These are phyloP conservation scores for Oscheius sp. DNA, from an alignment of 2,888 invertebrate species.

Conservation along the genomic window DNA sequence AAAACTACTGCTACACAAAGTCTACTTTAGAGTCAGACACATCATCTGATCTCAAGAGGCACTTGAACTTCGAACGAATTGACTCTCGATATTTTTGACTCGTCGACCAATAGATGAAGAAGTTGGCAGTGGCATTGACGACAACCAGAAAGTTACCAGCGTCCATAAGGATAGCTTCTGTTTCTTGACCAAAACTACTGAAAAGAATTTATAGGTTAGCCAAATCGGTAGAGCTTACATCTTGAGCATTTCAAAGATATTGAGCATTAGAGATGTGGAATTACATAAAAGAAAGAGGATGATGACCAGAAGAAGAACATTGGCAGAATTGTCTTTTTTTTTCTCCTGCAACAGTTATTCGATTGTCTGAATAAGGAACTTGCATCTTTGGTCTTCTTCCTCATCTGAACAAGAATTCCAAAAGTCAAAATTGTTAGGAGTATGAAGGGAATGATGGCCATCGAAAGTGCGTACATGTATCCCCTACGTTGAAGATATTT, in stretches of 20 bases:
- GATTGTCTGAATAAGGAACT: background rate
- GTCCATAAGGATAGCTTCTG: slow-evolving; percentile 64
- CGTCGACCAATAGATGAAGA: slow-evolving; percentile 62
- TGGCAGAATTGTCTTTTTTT: slow-evolving; percentile 42
- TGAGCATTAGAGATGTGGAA: slow-evolving; percentile 65
- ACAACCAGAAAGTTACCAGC: slow-evolving; percentile 69
- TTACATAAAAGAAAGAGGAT: slow-evolving; percentile 66
- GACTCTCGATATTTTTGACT: slow-evolving; percentile 44
- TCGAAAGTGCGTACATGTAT: slow-evolving; percentile 63
- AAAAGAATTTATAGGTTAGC: slow-evolving; percentile 17
- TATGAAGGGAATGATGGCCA: slow-evolving; percentile 67
- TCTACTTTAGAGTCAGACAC: slow-evolving; percentile 19
- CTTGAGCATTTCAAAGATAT: slow-evolving; percentile 65
- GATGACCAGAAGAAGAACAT: slow-evolving; percentile 66
- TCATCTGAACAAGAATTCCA: slow-evolving; percentile 56
- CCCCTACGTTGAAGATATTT: slow-evolving; percentile 50
- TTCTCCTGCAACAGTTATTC: background rate
- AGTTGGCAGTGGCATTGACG: slow-evolving; percentile 70
- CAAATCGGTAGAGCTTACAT: slow-evolving; percentile 47
- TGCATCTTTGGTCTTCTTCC: slow-evolving; percentile 33
- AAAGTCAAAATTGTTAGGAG: slow-evolving; percentile 60
- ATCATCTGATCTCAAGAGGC: slow-evolving; percentile 3
- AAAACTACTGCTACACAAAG: slow-evolving; percentile 1
- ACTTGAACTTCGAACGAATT: background rate
- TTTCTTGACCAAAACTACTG: slow-evolving; percentile 43